A percentile compares a stretch with the other conserved stretches of the same genome.
These are phyloP conservation scores for Morinoia aosen DNA, from an alignment of 2,888 invertebrate species.

Conservation along the genomic window DNA sequence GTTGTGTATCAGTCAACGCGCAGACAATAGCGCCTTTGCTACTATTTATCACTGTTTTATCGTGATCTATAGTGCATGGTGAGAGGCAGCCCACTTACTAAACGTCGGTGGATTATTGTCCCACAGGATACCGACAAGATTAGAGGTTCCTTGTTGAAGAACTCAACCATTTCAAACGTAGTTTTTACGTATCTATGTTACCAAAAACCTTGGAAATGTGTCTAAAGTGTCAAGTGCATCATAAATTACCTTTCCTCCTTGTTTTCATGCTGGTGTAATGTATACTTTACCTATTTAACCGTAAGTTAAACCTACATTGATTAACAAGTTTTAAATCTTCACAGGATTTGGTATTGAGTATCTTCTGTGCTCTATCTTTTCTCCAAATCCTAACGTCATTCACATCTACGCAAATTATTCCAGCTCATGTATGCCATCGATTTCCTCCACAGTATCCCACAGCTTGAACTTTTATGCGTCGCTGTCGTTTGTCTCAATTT, in stretches of 20 bases:
- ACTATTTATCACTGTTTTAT: neutral
- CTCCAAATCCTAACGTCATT: neutral
- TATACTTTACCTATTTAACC: neutral
- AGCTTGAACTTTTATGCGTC: conserved; percentile 18
- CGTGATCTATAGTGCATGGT: neutral
- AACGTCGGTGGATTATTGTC: neutral
- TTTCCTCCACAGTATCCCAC: neutral
- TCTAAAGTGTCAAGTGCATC: neutral
- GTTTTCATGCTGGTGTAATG: neutral
- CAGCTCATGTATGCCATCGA: conserved; percentile 41
- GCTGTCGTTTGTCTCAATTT: conserved; percentile 47
- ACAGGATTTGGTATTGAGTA: neutral
- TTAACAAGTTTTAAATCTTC: neutral
- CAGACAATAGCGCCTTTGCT: neutral
- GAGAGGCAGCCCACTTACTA: neutral
- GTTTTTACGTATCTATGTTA: neutral
- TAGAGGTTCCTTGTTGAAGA: neutral
- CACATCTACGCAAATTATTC: conserved; percentile 24
- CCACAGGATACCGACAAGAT: neutral
- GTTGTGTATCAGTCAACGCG: neutral
- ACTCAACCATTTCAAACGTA: neutral
- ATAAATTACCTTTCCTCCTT: neutral
- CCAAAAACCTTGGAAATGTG: neutral
- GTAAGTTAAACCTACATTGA: neutral
- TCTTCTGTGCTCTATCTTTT: neutral